Evolutionary conservation across 2,888 invertebrate genomes (phyloP), one percentile per base, ranked within the genome.

Genomic region (Operophtera brumata): DNA sequence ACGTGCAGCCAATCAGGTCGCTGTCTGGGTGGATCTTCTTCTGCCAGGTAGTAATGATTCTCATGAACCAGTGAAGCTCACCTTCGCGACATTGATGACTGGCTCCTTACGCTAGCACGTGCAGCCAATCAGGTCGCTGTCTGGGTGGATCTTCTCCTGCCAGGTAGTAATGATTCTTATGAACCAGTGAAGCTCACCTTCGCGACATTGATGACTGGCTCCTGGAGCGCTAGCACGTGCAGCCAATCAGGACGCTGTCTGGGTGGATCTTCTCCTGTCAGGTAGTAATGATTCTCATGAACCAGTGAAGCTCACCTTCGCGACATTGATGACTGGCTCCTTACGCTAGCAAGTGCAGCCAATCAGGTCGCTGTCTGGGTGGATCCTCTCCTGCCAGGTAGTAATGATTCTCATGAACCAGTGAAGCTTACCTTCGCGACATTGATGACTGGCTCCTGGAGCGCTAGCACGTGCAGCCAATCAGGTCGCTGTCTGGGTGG

Each of bases 401-500:
- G n/a, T n/a, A n/a, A n/a, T n/a, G n/a, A n/a, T n/a, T n/a, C n/a
- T n/a, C n/a, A n/a, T n/a, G n/a, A n/a, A n/a, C n/a, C n/a, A n/a
- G n/a, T n/a, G n/a, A n/a, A n/a, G n/a, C n/a, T 60, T 71, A 88
- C 90, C 80, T 86, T 75, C 48, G 68, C 76, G 6, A 87, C 62
- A 57, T 87, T 80, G 34, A 89, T 84, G 20, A 64, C 57, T 1
- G 73, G 73, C 34, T 79, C 79, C n/a, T 69, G n/a, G n/a, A 84
- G 66, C n/a, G 78, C 67, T 49, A 70, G 78, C 35, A 90, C 70
- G 64, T 86, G 77, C 39, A 90, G 68, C 60, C 83, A 59, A 1
- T 55, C 69, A 0, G 88, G 88, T 0, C 89, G 78, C 59, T 84
- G 77, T 1, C 68, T 54, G 8, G 78, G 73, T n/a, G 89, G 88